Base-by-base conservation (phyloP, 2,888 invertebrate genomes). In the Drosophila subsilvestris region DNA sequence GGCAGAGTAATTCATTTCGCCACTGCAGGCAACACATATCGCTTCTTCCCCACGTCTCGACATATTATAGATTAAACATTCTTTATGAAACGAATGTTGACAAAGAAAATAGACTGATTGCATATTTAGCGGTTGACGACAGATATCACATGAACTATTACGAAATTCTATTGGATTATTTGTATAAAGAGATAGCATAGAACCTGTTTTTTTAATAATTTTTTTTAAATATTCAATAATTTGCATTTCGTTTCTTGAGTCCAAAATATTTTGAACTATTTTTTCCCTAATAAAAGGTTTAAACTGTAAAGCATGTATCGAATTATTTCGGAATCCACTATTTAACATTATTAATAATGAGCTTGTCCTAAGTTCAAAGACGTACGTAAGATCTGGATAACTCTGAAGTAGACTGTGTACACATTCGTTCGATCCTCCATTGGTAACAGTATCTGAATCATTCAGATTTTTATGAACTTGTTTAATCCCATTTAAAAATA, bases 81-180 rank as follows among this genome's bases (percentile, higher is more conserved):
- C 80, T 51, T 75, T 83, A 48, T 89, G 90, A 42, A 78, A 90
- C 1, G 86, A 75, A 67, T 89, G 89, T 55, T 89, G 89, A 44
- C 90, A 89, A 22, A 89, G 53, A 48, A 81, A 89, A 69, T 78
- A 87, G 17, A 87, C 20, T 0, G 82, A 54, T 0, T 89, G 85
- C 49, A 69, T 71, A 9, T 74, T 63, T 20, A 89, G 73, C 0
- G 63, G 48, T 63, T 81, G 78, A 6, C 74, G 76, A 44, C 89
- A 89, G 10, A 76, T 78, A 57, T 81, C 83, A 55, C 89, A 89
- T 43, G 47, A 63, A 42, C 75, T 86, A 50, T 85, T 86, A 0
- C 89, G 86, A 58, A 87, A 89, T 47, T 89, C 90, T 18, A 89
- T 84, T 17, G 90, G 86, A 53, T 75, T 80, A 3, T 49, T 56